Percentiles rank a stretch among this genome's conserved stretches.
Conservation (phyloP, 2,797 vertebrate genomes). For the Simalia tracyae region DNA sequence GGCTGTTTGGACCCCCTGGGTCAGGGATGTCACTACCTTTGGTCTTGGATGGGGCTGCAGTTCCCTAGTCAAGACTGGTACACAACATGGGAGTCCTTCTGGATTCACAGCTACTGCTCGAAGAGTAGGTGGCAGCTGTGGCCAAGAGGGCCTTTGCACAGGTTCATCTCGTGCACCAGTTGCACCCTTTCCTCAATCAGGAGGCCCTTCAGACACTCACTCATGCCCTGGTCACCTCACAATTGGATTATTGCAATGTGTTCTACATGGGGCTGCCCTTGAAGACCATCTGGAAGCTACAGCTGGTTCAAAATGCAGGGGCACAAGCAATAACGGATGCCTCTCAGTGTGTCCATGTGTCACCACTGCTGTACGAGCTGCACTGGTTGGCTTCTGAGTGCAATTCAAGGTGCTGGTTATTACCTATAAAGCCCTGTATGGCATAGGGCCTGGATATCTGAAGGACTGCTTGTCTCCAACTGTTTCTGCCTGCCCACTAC, state of each 20-base stretch:
- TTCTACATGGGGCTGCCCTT: background rate
- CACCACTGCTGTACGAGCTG: background rate
- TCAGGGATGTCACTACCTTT: background rate
- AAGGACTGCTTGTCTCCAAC: background rate
- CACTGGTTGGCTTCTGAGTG: background rate
- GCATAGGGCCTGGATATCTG: background rate
- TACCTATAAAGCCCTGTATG: background rate
- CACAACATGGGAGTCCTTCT: background rate
- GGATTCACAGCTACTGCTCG: background rate
- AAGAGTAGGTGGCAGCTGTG: background rate
- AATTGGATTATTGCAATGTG: background rate
- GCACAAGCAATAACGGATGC: background rate
- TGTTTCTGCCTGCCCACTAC: background rate
- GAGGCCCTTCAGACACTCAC: background rate
- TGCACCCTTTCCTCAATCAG: background rate
- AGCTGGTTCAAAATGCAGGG: background rate
- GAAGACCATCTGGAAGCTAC: background rate
- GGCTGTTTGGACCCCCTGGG: background rate
- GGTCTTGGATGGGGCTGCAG: background rate
- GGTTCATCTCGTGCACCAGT: background rate
- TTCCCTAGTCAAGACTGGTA: background rate
- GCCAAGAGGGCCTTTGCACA: background rate
- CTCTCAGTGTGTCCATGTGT: background rate
- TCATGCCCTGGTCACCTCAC: background rate
- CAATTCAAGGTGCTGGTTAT: background rate